Evolutionary conservation across 2,113 vertebrate species (phyloP).

Genomic region (Rhipidura dahli): DNA sequence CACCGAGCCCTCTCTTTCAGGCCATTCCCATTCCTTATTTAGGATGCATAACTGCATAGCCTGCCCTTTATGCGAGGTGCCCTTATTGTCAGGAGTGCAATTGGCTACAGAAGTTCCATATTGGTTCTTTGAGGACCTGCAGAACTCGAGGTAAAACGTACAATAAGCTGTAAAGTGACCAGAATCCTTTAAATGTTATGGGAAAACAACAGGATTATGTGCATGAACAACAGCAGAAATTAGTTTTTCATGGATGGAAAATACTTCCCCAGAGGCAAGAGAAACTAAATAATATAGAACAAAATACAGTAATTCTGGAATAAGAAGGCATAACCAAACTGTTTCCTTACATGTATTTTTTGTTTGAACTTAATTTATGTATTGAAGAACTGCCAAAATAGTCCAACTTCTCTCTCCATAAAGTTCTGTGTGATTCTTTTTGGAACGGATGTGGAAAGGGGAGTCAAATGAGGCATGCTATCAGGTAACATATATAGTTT

Average conservation of each 20-base stretch:
- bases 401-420: not conserved
- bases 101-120: not conserved
- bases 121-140: not conserved
- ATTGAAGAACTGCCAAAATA: slow-evolving; percentile 24
- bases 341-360: not conserved
- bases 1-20: not conserved
- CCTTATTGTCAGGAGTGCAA: not conserved
- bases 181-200: not conserved
- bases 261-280: slow-evolving; percentile 9
- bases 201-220: not conserved
- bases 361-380: not conserved
- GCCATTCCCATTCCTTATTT: not conserved
- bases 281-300: not conserved
- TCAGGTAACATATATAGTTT: slow-evolving; percentile 16
- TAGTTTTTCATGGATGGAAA: slow-evolving; percentile 1
- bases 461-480: slow-evolving; percentile 8
- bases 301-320: not conserved
- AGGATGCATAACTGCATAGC: not conserved
- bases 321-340: not conserved
- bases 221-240: not conserved
- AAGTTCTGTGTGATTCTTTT: not conserved
- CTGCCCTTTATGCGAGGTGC: not conserved
- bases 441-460: not conserved
- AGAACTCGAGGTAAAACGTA: not conserved
- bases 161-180: not conserved